phyloP scores from a whole-genome alignment of 2,888 invertebrate species.

The Fabriciana adippe region DNA sequence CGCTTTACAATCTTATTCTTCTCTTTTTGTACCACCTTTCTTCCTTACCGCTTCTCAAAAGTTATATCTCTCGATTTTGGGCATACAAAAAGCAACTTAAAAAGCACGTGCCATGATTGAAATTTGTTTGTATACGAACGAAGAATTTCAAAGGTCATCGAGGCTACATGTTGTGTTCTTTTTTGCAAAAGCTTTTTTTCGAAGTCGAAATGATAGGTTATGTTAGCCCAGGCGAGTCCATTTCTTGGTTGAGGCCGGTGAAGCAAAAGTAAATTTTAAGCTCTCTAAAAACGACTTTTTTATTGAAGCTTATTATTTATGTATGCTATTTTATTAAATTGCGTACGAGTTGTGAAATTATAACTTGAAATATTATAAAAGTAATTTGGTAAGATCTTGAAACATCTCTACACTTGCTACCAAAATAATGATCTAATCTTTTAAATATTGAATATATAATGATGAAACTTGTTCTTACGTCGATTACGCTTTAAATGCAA shows the following conservation, averaged over 20 bases:
- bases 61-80: slow-evolving; percentile 44
- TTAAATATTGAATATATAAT: slow-evolving; percentile 11
- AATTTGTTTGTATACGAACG: slow-evolving; percentile 40
- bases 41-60: slow-evolving; percentile 55
- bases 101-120: neutral
- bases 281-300: slow-evolving; percentile 24
- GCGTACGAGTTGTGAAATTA: no score
- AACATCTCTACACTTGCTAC: neutral
- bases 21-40: slow-evolving; percentile 74
- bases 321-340: neutral
- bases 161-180: slow-evolving; percentile 69
- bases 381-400: neutral
- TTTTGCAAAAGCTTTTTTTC: slow-evolving; percentile 69
- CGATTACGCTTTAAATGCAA: slow-evolving; percentile 1
- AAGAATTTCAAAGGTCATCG: slow-evolving; percentile 75
- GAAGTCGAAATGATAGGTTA: slow-evolving; percentile 56
- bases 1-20: slow-evolving; percentile 70
- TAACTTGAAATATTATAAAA: no score
- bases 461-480: slow-evolving; percentile 14
- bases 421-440: slow-evolving; percentile 9
- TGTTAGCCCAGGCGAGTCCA: slow-evolving; percentile 47
- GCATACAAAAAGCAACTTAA: slow-evolving; percentile 47
- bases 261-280: slow-evolving; percentile 12
- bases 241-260: slow-evolving; percentile 29
- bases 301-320: neutral